Conservation (phyloP, 2,113 vertebrate genomes). For the Ascaphus truei region DNA sequence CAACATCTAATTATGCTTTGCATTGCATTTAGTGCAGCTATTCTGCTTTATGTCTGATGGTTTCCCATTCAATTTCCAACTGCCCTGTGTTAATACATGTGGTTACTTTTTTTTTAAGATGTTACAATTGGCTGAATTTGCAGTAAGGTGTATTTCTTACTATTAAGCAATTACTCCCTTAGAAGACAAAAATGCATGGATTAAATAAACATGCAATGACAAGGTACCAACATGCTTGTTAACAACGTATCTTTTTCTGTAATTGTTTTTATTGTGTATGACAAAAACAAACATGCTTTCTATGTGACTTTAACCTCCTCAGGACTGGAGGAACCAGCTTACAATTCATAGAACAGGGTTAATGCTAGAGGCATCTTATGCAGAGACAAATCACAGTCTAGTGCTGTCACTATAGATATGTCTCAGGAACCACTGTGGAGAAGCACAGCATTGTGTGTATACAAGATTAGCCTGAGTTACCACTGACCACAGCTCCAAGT, state of each 20-base stretch:
- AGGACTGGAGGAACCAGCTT: no score
- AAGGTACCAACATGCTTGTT: background rate
- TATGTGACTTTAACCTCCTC: no score
- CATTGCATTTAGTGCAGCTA: background rate
- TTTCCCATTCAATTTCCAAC: background rate
- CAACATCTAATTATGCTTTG: background rate
- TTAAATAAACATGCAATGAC: no score
- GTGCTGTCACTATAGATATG: no score
- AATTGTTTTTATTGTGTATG: background rate
- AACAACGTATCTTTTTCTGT: background rate
- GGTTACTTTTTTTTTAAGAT: slow-evolving; percentile 13
- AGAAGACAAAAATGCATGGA: background rate
- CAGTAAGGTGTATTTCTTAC: background rate
- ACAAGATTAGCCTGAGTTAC: no score
- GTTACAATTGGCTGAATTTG: background rate
- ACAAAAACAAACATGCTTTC: no score
- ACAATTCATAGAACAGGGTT: no score
- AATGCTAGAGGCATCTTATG: no score
- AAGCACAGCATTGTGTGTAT: no score
- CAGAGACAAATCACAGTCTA: no score
- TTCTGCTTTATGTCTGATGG: background rate
- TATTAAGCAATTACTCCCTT: background rate
- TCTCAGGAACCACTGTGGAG: no score
- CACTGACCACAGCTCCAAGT: no score
- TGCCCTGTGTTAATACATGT: background rate